Base-by-base conservation (phyloP, 2,113 vertebrate genomes). In the Brachyhypopomus gauderio region DNA sequence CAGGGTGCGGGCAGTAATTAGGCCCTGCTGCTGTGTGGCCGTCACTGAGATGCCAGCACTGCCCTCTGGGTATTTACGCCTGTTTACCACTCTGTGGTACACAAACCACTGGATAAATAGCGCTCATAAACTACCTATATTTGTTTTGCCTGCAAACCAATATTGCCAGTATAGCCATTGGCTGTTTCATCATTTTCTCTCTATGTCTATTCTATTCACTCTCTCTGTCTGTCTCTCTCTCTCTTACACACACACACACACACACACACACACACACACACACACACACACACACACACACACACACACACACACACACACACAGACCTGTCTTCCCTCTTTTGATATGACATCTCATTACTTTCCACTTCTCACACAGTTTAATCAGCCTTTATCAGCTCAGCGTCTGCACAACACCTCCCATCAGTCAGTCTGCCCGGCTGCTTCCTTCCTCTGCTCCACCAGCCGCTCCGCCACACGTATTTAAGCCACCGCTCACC, bases 1-100 rank as follows among this genome's bases (percentile, higher is more conserved):
- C n/a, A 5, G 63, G 79, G 64, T 63, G 72, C 63, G 48, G 73
- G 62, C 70, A 67, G 73, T 77, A 52, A 84, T 84, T 84, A 67
- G n/a, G 23, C 67, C 56, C 55, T 58, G 74, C 70, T 58, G 56
- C 56, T 75, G 60, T 22, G 75, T 45, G 48, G 64, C 72, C 36
- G 36, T 41, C 78, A 75, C 48, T 70, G 72, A 63, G 23, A 56
- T 77, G 72, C 34, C 30, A 60, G 55, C 11, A 19, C 48, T 30
- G 60, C 66, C 66, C 59, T 34, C 41, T 77, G 58, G 78, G n/a
- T 64, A 63, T 84, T 84, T 80, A 79, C 20, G n/a, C 56, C 71
- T 79, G 64, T 80, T 72, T 80, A 63, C 74, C 34, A 23, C 27
- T 72, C 19, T 8, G 55, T 45, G 14, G 36, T 73, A 23, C 59